Percentiles rank a stretch among this genome's conserved stretches.
Conservation (phyloP, 2,113 vertebrate species). For the Amphiprion percula region DNA sequence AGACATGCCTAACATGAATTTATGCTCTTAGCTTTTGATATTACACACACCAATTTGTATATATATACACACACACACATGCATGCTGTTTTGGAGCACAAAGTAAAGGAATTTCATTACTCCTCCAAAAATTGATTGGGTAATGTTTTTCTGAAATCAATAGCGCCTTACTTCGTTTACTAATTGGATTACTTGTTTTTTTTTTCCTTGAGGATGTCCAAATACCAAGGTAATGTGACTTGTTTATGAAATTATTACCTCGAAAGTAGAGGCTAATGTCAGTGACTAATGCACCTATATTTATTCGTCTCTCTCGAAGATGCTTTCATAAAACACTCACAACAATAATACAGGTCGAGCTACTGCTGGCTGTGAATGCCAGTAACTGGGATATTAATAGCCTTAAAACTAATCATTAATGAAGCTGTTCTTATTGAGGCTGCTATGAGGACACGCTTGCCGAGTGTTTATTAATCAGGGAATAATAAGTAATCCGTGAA, state of each 20-base stretch:
- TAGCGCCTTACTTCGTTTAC: slow-evolving; percentile 76
- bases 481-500: slow-evolving; percentile 84
- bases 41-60: slow-evolving; percentile 5
- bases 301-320: slow-evolving; percentile 45
- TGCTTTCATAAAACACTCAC: slow-evolving; percentile 45
- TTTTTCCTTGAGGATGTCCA: slow-evolving; percentile 71
- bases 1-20: slow-evolving; percentile 60
- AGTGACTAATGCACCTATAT: slow-evolving; percentile 62
- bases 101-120: slow-evolving; percentile 79
- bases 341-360: slow-evolving; percentile 56
- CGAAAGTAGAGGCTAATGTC: slow-evolving; percentile 69
- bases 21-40: slow-evolving; percentile 40
- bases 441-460: slow-evolving; percentile 71
- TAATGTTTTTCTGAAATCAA: slow-evolving; percentile 79
- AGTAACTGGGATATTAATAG: slow-evolving; percentile 77
- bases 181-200: slow-evolving; percentile 81
- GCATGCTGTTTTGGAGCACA: slow-evolving; percentile 43
- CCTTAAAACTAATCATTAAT: slow-evolving; percentile 80
- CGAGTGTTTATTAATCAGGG: slow-evolving; percentile 85
- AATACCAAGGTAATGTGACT: slow-evolving; percentile 79
- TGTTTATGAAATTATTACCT: slow-evolving; percentile 81
- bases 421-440: slow-evolving; percentile 81
- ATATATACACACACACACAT: background rate
- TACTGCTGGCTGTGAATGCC: slow-evolving; percentile 55
- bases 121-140: slow-evolving; percentile 73